phyloP scores from a whole-genome alignment of 2,888 invertebrate genomes.

The Cheilosia vulpina region DNA sequence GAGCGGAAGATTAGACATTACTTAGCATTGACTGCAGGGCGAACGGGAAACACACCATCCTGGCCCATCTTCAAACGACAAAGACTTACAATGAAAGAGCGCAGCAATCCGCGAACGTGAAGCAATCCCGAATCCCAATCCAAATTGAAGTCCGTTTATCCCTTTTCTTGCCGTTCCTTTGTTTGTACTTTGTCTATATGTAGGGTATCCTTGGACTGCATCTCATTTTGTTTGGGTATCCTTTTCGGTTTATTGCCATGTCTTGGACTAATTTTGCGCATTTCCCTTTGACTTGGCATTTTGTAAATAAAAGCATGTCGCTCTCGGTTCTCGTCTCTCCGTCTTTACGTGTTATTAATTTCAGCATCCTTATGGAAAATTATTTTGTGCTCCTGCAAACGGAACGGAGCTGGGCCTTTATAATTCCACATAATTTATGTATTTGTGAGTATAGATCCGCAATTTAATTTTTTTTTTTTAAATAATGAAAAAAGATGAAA shows the following conservation, averaged over 20 bases:
- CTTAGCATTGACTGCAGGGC: slow-evolving; percentile 45
- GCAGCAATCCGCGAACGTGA: slow-evolving; percentile 27
- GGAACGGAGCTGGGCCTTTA: slow-evolving; percentile 9
- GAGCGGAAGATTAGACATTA: slow-evolving; percentile 44
- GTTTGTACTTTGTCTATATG: slow-evolving; percentile 1
- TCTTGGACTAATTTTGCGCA: slow-evolving; percentile 48
- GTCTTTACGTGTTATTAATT: slow-evolving; percentile 64
- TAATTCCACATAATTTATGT: slow-evolving; percentile 57
- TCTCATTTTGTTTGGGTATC: slow-evolving; percentile 56
- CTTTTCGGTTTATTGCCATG: slow-evolving; percentile 43
- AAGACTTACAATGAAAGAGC: slow-evolving; percentile 41
- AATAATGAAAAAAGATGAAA: slow-evolving; percentile 10
- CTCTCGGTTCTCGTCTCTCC: background rate
- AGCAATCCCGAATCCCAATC: slow-evolving; percentile 25
- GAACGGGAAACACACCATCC: slow-evolving; percentile 13
- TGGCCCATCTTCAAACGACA: slow-evolving; percentile 14
- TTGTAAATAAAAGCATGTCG: slow-evolving; percentile 38
- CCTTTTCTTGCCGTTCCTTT: slow-evolving; percentile 14
- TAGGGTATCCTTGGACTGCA: slow-evolving; percentile 38
- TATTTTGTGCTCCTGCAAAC: slow-evolving; percentile 13
- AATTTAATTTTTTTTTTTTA: slow-evolving; percentile 27
- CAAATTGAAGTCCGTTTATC: slow-evolving; percentile 44
- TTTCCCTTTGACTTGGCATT: slow-evolving; percentile 39
- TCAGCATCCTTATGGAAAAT: slow-evolving; percentile 39
- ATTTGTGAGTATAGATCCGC: background rate